Conservation (phyloP, 2,113 vertebrate genomes). For the Dascyllus trimaculatus region DNA sequence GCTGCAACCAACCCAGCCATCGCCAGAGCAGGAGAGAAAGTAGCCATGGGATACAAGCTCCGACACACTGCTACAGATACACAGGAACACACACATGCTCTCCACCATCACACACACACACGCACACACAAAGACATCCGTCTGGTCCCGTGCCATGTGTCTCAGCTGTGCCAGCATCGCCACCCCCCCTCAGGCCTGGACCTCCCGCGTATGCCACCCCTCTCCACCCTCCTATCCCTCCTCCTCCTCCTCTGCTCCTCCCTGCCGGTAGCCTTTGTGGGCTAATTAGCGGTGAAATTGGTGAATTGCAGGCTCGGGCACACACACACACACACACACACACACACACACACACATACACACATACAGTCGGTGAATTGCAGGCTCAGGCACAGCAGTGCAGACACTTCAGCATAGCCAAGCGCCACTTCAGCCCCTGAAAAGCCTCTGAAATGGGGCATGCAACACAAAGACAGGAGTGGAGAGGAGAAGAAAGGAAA, state of each 20-base stretch:
- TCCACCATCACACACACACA: slow-evolving; percentile 12
- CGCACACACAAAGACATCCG: slow-evolving; percentile 59
- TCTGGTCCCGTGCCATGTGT: slow-evolving; percentile 81
- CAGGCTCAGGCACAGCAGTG: slow-evolving; percentile 83
- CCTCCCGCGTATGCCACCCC: slow-evolving; percentile 74
- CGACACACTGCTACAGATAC: slow-evolving; percentile 53
- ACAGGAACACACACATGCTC: slow-evolving; percentile 31
- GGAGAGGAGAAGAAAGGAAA: slow-evolving; percentile 69
- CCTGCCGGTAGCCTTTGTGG: slow-evolving; percentile 83
- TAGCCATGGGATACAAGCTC: slow-evolving; percentile 41
- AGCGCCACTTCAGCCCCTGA: slow-evolving; percentile 86
- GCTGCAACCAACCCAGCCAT: slow-evolving; percentile 69
- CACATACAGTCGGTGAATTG: slow-evolving; percentile 79
- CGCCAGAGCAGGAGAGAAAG: slow-evolving; percentile 42
- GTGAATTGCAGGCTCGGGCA: slow-evolving; percentile 88
- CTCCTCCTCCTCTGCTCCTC: slow-evolving; percentile 73
- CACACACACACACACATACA: slow-evolving; percentile 61
- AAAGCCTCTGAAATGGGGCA: slow-evolving; percentile 81
- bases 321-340: slow-evolving; percentile 61
- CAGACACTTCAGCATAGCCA: slow-evolving; percentile 86
- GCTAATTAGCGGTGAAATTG: slow-evolving; percentile 89
- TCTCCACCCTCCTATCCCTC: slow-evolving; percentile 46
- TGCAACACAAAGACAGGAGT: slow-evolving; percentile 74
- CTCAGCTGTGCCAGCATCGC: slow-evolving; percentile 83
- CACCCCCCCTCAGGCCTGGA: slow-evolving; percentile 59